Evolutionary conservation across 1,140 invertebrate genomes (phyloP).

Genomic region (Euglossa dilemma): DNA sequence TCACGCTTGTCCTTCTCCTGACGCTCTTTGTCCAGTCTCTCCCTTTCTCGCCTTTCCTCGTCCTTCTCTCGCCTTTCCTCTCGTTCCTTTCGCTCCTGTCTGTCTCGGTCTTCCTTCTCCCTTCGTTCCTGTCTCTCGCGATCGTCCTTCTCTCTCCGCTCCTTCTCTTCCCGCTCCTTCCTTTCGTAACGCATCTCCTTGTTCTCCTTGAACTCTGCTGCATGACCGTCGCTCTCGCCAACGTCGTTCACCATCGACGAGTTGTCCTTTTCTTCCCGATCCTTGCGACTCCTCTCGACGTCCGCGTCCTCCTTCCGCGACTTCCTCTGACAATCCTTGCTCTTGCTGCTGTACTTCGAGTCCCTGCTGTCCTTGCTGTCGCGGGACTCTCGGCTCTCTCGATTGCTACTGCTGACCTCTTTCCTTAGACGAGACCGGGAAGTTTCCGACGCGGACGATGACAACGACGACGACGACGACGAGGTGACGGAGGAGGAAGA

Average conservation of each 20-base stretch:
- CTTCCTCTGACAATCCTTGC: slow-evolving; percentile 73
- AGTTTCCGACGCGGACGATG: slow-evolving; percentile 43
- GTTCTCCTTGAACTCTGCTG: slow-evolving; percentile 65
- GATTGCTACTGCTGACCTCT: slow-evolving; percentile 42
- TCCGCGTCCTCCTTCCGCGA: slow-evolving; percentile 74
- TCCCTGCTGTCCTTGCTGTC: slow-evolving; percentile 72
- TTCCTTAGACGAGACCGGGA: slow-evolving; percentile 57
- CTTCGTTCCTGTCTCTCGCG: slow-evolving; percentile 69
- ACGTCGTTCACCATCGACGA: slow-evolving; percentile 45
- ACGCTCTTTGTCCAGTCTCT: slow-evolving; percentile 71
- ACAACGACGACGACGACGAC: slow-evolving; percentile 54
- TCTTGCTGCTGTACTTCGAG: slow-evolving; percentile 69
- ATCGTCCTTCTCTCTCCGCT: slow-evolving; percentile 74
- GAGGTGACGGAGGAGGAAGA: slow-evolving; percentile 28
- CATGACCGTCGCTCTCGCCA: slow-evolving; percentile 58
- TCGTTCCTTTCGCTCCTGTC: slow-evolving; percentile 72
- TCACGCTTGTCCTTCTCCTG: slow-evolving; percentile 70
- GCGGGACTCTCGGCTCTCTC: slow-evolving; percentile 67
- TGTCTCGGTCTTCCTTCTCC: slow-evolving; percentile 75
- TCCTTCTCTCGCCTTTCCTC: slow-evolving; percentile 82
- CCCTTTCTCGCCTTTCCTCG: slow-evolving; percentile 74
- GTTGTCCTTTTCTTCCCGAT: slow-evolving; percentile 65
- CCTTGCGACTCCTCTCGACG: slow-evolving; percentile 71
- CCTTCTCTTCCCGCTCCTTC: slow-evolving; percentile 77
- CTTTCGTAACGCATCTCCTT: slow-evolving; percentile 73